Evolutionary conservation across 2,113 vertebrate species (phyloP), one percentile per base, ranked within the genome.

Genomic region (Cyrtonyx montezumae): DNA sequence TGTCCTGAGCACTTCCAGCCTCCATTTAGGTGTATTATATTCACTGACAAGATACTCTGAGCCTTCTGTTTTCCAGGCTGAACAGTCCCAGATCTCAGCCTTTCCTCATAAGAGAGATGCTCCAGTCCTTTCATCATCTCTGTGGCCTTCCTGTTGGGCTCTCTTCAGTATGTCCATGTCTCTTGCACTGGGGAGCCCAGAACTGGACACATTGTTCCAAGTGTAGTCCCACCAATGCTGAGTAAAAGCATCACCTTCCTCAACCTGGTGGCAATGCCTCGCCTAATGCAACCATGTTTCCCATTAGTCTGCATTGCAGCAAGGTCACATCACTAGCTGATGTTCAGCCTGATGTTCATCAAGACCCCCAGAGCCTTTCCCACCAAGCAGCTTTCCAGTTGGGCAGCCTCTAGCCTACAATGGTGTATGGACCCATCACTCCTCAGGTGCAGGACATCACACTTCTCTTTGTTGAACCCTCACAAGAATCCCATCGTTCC

Each of bases 61-160:
- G 12, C 34, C 43, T 58, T 16, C 36, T 83, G 23, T 43, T 75
- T n/a, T 76, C 26, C 9, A 71, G 18, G 8, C 8, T 43, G 9
- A 80, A 28, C 46, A 62, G 34, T 17, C 8, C 11, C 65, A 63
- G 55, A 56, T 42, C n/a, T 46, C 65, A 65, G 21, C 6, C 16
- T 49, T 56, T 37, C 42, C 42, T 56, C 22, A 28, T 1, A 62
- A 17, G 21, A 49, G 16, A 42, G 46, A 22, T 36, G 30, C 1
- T 62, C 20, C 26, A 28, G 13, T 43, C 25, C 34, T 48, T 68
- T 75, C 3, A 21, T 37, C 6, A 43, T 15, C 40, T 69, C 69
- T 0, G 1, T 23, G 34, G 53, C 3, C 62, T 36, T 75, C 21
- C 0, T 53, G 0, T 3, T 48, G 61, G 45, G 32, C 40, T 61